Base-by-base conservation (phyloP, 2,888 invertebrate species). In the Scelioninae gen. 2 region DNA sequence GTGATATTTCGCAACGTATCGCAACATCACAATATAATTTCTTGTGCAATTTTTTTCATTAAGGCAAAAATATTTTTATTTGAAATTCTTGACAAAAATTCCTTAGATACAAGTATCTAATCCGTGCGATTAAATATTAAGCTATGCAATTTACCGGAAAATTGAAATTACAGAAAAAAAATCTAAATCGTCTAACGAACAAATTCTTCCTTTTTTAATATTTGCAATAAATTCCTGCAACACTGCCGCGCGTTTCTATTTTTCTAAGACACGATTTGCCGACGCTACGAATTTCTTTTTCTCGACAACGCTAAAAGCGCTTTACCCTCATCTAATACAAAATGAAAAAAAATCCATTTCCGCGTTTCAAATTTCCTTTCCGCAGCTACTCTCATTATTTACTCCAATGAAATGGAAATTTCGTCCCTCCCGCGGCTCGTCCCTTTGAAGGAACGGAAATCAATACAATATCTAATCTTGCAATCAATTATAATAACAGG, bases 401-500 rank as follows among this genome's bases (percentile, higher is more conserved):
- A 60, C 22, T 61, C 13, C 39, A 48, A 39, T 7, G 16, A 41
- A 48, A 61, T 61, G 39, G 48, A 65, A 65, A 64, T 64, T 64
- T 53, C 37, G 28, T 11, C 19, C 10, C 39, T 3, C 2, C 15
- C n/a, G 13, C 1, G 10, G 11, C 16, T 10, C n/a, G 22, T 10
- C 25, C 10, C 6, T 6, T 11, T 19, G n/a, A 1, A 22, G 25
- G 13, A 2, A 16, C 2, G 28, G 6, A 45, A 45, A 53, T 65
- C 55, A 57, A 65, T 57, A 33, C 39, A 48, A 35, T 39, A 28
- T 37, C 22, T 65, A 57, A 57, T 65, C 55, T 19, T 3, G 31
- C 33, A 31, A 65, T 58, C 67, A 55, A 57, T 67, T 67, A 67
- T 57, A 57, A 58, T 43, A 67, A 43, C 48, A 67, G 43, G 50